A percentile compares a stretch with the other conserved stretches of the same genome.
phyloP scores from a whole-genome alignment of 1,140 invertebrate genomes.

The Ceratosolen solmsi region DNA sequence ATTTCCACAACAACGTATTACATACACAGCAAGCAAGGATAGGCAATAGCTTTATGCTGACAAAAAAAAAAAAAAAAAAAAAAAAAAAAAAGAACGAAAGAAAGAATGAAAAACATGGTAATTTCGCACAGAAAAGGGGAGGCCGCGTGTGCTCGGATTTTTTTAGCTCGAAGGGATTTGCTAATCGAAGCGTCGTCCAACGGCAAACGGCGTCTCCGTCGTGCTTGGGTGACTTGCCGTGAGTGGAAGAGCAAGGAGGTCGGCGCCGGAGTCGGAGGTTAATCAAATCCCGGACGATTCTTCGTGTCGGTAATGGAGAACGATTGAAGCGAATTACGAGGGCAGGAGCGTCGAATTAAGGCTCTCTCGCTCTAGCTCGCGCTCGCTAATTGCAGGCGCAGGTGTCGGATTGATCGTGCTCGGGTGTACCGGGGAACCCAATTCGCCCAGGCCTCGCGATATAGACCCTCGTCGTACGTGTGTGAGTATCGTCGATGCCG shows the following conservation, averaged over 20 bases:
- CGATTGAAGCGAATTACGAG: slow-evolving; percentile 64
- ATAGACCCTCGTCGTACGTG: too few relatives aligned
- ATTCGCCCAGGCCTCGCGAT: slow-evolving; percentile 52
- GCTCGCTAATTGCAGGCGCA: slow-evolving; percentile 60
- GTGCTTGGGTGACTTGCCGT: not conserved
- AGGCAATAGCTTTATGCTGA: too few relatives aligned
- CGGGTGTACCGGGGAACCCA: slow-evolving; percentile 57
- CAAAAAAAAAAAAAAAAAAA: too few relatives aligned
- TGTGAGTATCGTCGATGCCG: slow-evolving; percentile 55
- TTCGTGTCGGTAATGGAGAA: slow-evolving; percentile 51
- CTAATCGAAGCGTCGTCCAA: not conserved
- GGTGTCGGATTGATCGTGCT: slow-evolving; percentile 65
- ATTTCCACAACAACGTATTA: not conserved
- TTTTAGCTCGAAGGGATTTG: slow-evolving; percentile 32
- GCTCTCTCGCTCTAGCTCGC: slow-evolving; percentile 51
- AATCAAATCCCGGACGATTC: slow-evolving; percentile 47
- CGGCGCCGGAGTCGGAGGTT: not conserved
- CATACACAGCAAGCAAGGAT: not conserved
- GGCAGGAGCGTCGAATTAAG: slow-evolving; percentile 42
- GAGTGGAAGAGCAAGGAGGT: not conserved
- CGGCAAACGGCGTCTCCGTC: too few relatives aligned
- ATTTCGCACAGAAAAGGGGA: not conserved
- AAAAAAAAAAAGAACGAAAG: too few relatives aligned
- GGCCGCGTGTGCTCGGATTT: not conserved
- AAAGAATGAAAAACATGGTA: not conserved